These are phyloP conservation scores for Noctilio leporinus DNA, from an alignment of 2,113 vertebrate species.

Conservation along the genomic window DNA sequence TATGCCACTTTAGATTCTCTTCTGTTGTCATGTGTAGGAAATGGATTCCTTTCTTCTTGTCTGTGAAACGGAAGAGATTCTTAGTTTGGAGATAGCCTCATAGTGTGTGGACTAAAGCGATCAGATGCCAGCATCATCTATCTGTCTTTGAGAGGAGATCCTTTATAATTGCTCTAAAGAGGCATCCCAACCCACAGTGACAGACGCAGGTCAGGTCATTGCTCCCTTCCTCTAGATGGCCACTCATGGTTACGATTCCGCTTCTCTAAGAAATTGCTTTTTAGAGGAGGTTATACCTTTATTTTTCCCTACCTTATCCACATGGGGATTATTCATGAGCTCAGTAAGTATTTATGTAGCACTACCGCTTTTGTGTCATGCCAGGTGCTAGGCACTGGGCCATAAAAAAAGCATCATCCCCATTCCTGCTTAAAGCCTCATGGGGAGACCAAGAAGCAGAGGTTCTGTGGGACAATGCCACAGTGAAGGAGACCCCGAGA, in stretches of 20 bases:
- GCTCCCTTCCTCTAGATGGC: background rate
- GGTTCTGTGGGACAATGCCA: background rate
- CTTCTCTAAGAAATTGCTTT: background rate
- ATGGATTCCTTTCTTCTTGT: conserved; percentile 30
- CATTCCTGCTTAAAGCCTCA: background rate
- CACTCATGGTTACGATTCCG: background rate
- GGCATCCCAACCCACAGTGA: background rate
- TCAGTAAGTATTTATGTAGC: background rate
- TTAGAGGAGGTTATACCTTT: background rate
- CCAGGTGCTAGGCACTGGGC: background rate
- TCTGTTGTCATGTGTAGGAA: background rate
- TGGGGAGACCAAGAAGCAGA: background rate
- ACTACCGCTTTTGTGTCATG: background rate
- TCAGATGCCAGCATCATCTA: background rate
- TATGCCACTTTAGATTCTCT: conserved; percentile 11
- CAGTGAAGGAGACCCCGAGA: background rate
- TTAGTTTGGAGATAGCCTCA: background rate
- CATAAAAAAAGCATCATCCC: background rate
- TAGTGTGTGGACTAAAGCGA: background rate
- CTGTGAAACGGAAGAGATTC: background rate
- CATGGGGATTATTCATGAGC: background rate
- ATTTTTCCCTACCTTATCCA: background rate
- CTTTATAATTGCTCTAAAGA: conserved; percentile 4
- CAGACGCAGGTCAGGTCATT: background rate
- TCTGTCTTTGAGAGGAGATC: background rate